Evolutionary conservation across 2,113 vertebrate species (phyloP), one percentile per base, ranked within the genome.

Genomic region (Vicugna pacos): DNA sequence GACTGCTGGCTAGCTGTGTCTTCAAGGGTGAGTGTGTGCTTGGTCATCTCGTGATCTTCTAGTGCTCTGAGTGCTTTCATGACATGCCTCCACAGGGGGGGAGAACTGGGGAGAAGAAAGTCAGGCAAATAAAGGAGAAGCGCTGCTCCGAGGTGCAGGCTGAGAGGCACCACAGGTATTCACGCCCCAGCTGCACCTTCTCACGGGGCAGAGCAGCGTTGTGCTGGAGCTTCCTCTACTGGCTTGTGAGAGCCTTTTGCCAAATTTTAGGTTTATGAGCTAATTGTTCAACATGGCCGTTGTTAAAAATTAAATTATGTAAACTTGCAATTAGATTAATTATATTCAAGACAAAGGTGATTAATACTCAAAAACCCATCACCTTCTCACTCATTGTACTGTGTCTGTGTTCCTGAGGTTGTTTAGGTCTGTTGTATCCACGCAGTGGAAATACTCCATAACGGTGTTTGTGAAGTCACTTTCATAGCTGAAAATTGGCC

Each of bases 401-500:
- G 6, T 1, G 1, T 14, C 46, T 26, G 0, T 26, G 67, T 17
- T 82, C 56, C 32, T 19, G 10, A 50, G 26, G 32, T 28, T 19
- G 16, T n/a, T 64, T 46, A 13, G 0, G 0, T 64, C 46, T 30
- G 0, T 19, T 22, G 46, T 8, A 2, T 38, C 60, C 13, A 0
- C 4, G 1, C 6, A 14, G 13, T 24, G 6, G n/a, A 52, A 12
- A 35, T 2, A 4, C 4, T 17, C 3, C 16, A 3, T 16, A 1
- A 9, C 0, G 26, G 5, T 4, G 0, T 28, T 48, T 13, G 17
- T 24, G 58, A 48, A 0, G 8, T 62, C 12, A 2, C 32, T 77
- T 48, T 62, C 67, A 72, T 1, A 50, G 48, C 54, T 58, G 52
- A 50, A 42, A 26, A 38, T 12, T n/a, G 73, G 38, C 67, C 42